Base-by-base conservation (phyloP, 2,797 vertebrate genomes). In the Paedocypris micromegethes region DNA sequence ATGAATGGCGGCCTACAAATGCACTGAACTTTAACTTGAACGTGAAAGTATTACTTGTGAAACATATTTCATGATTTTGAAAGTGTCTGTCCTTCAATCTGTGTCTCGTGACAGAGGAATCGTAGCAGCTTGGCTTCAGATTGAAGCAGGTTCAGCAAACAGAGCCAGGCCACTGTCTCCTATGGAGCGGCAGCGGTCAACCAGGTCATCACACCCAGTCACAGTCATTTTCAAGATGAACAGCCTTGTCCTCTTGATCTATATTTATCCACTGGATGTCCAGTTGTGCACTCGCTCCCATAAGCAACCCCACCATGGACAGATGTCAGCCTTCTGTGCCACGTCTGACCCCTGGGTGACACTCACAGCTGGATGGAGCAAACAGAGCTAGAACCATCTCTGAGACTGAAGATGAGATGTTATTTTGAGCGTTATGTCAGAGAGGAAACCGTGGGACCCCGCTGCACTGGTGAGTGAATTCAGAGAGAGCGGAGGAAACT, bases 251-350 rank as follows among this genome's bases (percentile, higher is more conserved):
- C 49, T 67, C 52, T 47, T 46, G 50, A 9, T 68, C 70, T 73
- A 79, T 75, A 79, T 68, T 73, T 79, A 79, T 70, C 66, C 9
- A 3, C 23, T 8, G 52, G 58, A 61, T 46, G 52, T 77, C 61
- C 66, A 67, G 64, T 58, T 61, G 69, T 65, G 52, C 54, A 60
- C 58, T 45, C 59, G 55, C 68, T 60, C 64, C 58, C 62, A 60
- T 9, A 58, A 40, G 42, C 38, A 48, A 58, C 66, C 63, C 53
- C 54, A 57, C 62, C 53, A 73, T 42, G 72, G 68, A 71, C 77
- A 77, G 77, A 79, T 79, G 72, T 73, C 73, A 8, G 23, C 45
- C 58, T 70, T 75, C 65, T 50, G 54, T 70, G 70, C 51, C 63
- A 52, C 23, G 6, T 3, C 42, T 43, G 68, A 75, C 70, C 55